Evolutionary conservation across 1,140 invertebrate genomes (phyloP).

Genomic region (Phymorhynchus buccinoides): DNA sequence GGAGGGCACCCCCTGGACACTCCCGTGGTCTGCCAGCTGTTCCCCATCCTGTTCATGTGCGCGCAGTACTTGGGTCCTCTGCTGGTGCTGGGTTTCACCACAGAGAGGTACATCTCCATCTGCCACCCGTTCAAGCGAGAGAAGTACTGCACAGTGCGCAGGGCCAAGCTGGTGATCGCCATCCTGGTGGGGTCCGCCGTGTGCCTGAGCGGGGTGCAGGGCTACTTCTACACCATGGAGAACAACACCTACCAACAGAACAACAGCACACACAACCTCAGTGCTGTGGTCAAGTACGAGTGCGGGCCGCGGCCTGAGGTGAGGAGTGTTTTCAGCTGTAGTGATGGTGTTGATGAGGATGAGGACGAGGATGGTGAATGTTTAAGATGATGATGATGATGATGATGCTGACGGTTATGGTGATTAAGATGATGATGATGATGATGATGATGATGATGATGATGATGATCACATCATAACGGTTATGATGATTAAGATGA

Average conservation of each 20-base stretch:
- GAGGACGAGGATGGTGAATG: too few species aligned
- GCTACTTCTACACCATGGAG: constrained; percentile 65
- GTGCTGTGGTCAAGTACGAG: neutral
- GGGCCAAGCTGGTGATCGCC: constrained; percentile 77
- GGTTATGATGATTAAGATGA: too few species aligned
- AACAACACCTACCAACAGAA: neutral
- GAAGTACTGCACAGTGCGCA: constrained; percentile 82
- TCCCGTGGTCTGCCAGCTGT: constrained; percentile 66
- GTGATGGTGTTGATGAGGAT: too few species aligned
- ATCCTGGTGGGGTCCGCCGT: constrained; percentile 53
- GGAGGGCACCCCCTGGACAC: constrained; percentile 52
- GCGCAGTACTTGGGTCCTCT: constrained; percentile 70
- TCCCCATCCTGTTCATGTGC: constrained; percentile 63
- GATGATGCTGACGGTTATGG: too few species aligned
- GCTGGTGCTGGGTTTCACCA: constrained; percentile 83
- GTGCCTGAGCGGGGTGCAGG: constrained; percentile 58
- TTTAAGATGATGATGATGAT: too few species aligned
- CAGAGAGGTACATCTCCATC: constrained; percentile 96
- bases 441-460: too few species aligned
- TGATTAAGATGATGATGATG: too few species aligned
- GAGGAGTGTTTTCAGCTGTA: too few species aligned
- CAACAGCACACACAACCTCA: neutral
- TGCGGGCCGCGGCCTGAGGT: neutral
- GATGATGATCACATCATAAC: too few species aligned
- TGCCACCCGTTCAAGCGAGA: constrained; percentile 86